These are phyloP conservation scores for Odontocerum albicorne DNA, from an alignment of 2,888 invertebrate genomes.

Conservation along the genomic window DNA sequence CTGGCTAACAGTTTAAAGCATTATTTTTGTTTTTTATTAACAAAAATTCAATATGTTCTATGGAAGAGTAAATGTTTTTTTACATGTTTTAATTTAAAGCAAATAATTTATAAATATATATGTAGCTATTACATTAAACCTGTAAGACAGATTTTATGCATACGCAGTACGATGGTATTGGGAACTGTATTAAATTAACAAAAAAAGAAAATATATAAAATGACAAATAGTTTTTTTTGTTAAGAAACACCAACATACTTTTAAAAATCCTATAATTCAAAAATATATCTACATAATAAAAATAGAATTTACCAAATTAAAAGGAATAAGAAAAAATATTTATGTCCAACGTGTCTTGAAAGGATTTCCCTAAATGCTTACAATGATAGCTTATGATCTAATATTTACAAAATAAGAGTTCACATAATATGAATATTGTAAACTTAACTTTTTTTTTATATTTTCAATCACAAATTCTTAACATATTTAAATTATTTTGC, in stretches of 20 bases:
- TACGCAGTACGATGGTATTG: no score
- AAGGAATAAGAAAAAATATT: slow-evolving; percentile 15
- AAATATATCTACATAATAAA: slow-evolving; percentile 29
- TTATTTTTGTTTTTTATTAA: no score
- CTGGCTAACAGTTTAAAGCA: no score
- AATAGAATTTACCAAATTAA: slow-evolving; percentile 19
- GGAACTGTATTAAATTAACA: background rate
- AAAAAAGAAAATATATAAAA: slow-evolving; percentile 1
- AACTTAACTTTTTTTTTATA: background rate
- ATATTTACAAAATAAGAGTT: slow-evolving; percentile 21
- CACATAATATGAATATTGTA: slow-evolving; percentile 4
- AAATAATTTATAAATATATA: no score
- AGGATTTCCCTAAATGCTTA: slow-evolving; percentile 16
- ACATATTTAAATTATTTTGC: slow-evolving; percentile 4
- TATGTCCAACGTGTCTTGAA: slow-evolving; percentile 22
- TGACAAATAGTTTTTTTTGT: background rate
- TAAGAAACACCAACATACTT: slow-evolving; percentile 3
- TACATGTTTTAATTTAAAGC: no score
- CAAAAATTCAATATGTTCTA: no score
- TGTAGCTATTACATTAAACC: no score
- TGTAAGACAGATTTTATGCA: no score
- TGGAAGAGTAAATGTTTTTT: no score
- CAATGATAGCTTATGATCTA: slow-evolving; percentile 13
- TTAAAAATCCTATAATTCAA: slow-evolving; percentile 18
- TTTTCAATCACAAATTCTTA: slow-evolving; percentile 23